Evolutionary conservation across 2,888 invertebrate species (phyloP), one percentile per base, ranked within the genome.

Genomic region (Carterocephalus palaemon): DNA sequence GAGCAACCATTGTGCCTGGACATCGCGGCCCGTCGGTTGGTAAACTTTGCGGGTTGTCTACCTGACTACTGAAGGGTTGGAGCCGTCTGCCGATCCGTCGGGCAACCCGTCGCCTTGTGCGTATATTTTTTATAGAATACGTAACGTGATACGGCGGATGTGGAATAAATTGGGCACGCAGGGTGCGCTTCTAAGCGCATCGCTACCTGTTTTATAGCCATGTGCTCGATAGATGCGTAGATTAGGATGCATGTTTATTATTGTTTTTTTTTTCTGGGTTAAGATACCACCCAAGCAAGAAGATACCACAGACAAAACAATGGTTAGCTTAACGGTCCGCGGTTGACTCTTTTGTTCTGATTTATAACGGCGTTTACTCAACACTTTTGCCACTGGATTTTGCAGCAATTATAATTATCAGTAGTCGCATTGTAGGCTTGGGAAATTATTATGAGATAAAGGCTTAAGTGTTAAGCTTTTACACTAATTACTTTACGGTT

Each of bases 61-160:
- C 84, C 84, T 85, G 81, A 74, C 73, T 67, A 67, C 70, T 67
- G 63, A 72, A 73, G 78, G 75, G 76, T 70, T 61, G 66, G 63
- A 70, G 66, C 57, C 65, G 65, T 75, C 71, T 63, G 63, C 56
- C 70, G 70, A 78, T 68, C 62, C 70, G 76, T 82, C 78, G 74
- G 70, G 66, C 74, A 62, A 78, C 75, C 58, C 61, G 62, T 74
- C 73, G 71, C 72, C 81, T 77, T 82, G 85, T 86, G 75, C 84
- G 85, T 83, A 62, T 64, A 48, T 57, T 61, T 64, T 75, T 72
- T 75, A 75, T 74, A 63, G 63, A 66, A 67, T 65, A 66, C 59
- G 85, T 83, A 84, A 85, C 83, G 73, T 78, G 78, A 86, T 84
- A 79, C 78, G 71, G 58, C 83, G 85, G 86, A 86, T 85, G 83